Evolutionary conservation across 2,888 invertebrate species (phyloP).

Genomic region (Plebejus anna): DNA sequence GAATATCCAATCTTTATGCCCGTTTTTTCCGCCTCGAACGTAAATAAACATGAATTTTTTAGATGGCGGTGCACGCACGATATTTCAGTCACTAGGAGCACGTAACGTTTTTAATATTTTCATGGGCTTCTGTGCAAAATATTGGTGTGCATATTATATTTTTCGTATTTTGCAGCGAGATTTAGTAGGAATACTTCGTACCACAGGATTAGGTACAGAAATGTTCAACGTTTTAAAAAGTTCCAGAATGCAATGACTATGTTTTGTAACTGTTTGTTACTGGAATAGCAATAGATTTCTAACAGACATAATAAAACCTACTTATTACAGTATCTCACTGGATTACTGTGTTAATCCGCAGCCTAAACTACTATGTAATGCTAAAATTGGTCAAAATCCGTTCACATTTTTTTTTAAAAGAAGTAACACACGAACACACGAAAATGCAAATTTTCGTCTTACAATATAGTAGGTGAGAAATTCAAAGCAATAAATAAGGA

Average conservation of each 20-base stretch:
- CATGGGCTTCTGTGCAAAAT: neutral
- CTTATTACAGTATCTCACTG: too few relatives aligned
- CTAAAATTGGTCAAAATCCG: too few relatives aligned
- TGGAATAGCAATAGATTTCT: too few relatives aligned
- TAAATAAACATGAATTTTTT: slow-evolving; percentile 11
- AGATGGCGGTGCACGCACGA: slow-evolving; percentile 2
- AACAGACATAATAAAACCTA: too few relatives aligned
- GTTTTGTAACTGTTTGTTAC: neutral
- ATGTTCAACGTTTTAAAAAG: neutral
- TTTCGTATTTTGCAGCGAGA: neutral
- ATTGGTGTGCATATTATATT: slow-evolving; percentile 12
- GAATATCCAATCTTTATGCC: neutral
- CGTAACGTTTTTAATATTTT: slow-evolving; percentile 8
- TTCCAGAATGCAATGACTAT: neutral
- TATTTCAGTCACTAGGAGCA: slow-evolving; percentile 15
- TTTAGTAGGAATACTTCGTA: neutral
- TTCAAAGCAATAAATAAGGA: neutral
- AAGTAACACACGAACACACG: too few relatives aligned
- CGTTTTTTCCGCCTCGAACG: neutral
- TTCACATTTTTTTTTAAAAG: too few relatives aligned
- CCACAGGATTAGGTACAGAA: neutral
- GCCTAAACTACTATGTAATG: too few relatives aligned
- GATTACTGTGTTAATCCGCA: too few relatives aligned
- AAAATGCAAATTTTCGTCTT: too few relatives aligned
- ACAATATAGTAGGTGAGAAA: neutral